phyloP scores from a whole-genome alignment of 2,113 vertebrate species.

The Burhinus bistriatus region DNA sequence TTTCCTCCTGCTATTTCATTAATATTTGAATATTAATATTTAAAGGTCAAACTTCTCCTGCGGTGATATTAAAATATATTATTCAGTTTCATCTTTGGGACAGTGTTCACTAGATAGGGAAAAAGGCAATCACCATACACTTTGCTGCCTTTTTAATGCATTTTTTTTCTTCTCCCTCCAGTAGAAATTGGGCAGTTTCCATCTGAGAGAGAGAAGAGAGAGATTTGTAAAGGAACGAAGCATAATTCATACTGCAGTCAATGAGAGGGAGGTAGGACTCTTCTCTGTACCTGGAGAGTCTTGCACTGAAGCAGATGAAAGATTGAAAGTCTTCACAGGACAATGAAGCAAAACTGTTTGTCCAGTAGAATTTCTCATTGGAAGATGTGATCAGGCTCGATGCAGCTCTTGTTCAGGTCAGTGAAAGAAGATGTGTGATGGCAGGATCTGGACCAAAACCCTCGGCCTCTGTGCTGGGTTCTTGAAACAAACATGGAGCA shows the following conservation, averaged over 20 bases:
- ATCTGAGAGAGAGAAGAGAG: not conserved
- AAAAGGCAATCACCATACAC: slow-evolving; percentile 14
- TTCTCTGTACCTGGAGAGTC: not conserved
- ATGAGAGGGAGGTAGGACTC: not conserved
- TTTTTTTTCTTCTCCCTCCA: not conserved
- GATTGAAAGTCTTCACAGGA: not conserved
- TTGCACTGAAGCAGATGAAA: not conserved
- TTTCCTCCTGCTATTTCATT: slow-evolving; percentile 68
- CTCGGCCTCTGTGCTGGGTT: not conserved
- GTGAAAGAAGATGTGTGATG: not conserved
- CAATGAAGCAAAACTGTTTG: not conserved
- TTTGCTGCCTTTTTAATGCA: not conserved
- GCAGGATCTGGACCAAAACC: not conserved
- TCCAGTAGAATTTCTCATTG: not conserved
- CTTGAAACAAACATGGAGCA: not conserved
- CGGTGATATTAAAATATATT: slow-evolving; percentile 66
- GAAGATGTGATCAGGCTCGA: not conserved
- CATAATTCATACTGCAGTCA: not conserved
- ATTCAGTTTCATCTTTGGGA: slow-evolving; percentile 37
- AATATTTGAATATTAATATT: slow-evolving; percentile 77
- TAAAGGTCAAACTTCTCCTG: slow-evolving; percentile 74
- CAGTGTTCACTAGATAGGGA: not conserved
- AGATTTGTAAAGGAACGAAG: not conserved
- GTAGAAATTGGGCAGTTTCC: not conserved
- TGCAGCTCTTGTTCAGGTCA: not conserved